Evolutionary conservation across 2,797 vertebrate species (phyloP), one percentile per base, ranked within the genome.

Genomic region (Otus scops): DNA sequence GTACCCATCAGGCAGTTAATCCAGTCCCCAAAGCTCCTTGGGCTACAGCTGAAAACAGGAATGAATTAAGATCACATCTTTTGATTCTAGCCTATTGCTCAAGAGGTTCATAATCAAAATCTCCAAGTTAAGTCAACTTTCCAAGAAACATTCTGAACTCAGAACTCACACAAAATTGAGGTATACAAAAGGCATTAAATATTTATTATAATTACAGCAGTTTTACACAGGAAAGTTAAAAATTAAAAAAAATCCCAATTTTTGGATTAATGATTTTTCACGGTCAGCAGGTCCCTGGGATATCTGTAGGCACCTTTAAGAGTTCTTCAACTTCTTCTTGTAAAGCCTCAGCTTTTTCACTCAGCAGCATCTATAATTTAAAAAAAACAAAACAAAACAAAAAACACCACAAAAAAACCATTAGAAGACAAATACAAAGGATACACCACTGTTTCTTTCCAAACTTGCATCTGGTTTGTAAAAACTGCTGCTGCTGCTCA

Each of bases 321-420:
- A 99, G 97, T 23, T 99, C 99, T 79, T 99, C 98, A 2, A 98
- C 98, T 83, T 99, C 99, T 96, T 99, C 99, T 96, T 99, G 99
- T 21, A 99, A 98, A 85, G 99, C 98, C 51, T 99, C 99, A 36
- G 99, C 99, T 86, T 99, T 99, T 81, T 99, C 99, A 91, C 97
- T 98, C 81, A 99, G 84, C 21, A 99, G 97, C 99, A 99, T 99
- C 99, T 99, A 67, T 26, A 89, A 57, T 4, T 41, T 30, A 12
- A 48, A 84, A 92, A 12, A 75, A 45, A 45, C 20, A 4, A 20
- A 21, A 85, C 30, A 26, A 57, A 76, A 34, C 30, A 65, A 83
- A 65, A 83, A 34, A 34, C 34, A 57, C 14, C 43, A 19, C 43
- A 39, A 17, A 27, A 11, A 23, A 26, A 5, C n/a, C 57, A 26